Conservation (phyloP, 2,888 invertebrate genomes). For the Cantharis rufa region DNA sequence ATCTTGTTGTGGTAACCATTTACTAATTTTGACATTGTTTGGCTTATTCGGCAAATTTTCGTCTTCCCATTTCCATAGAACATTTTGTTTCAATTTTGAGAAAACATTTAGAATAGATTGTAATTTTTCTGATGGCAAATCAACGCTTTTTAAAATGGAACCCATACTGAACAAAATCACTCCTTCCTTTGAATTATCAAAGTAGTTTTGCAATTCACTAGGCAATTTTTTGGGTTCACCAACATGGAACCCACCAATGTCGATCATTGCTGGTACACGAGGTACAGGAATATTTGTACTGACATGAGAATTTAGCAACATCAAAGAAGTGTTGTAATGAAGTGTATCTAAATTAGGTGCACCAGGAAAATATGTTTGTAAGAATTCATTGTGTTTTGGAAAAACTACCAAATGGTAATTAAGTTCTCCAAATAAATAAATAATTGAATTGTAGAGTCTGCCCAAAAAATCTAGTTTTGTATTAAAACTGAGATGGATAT, state of each 20-base stretch:
- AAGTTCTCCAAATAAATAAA: constrained; percentile 28
- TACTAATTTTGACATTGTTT: constrained; percentile 51
- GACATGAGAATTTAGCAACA: constrained; percentile 54
- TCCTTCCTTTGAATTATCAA: constrained; percentile 60
- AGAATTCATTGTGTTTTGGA: constrained; percentile 25
- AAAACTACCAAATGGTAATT: constrained; percentile 26
- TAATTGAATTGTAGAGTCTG: constrained; percentile 59
- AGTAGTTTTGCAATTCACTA: constrained; percentile 57
- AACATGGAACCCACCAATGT: constrained; percentile 62
- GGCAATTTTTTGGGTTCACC: constrained; percentile 39
- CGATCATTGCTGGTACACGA: constrained; percentile 61
- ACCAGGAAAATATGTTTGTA: constrained; percentile 33
- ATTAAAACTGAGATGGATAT: constrained; percentile 51
- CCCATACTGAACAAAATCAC: constrained; percentile 66
- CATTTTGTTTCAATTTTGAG: constrained; percentile 59
- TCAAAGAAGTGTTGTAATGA: constrained; percentile 43
- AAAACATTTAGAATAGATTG: constrained; percentile 63
- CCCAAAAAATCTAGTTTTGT: constrained; percentile 59
- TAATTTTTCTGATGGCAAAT: constrained; percentile 59
- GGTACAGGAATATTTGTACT: constrained; percentile 59
- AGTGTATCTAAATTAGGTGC: constrained; percentile 33
- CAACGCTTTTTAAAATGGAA: constrained; percentile 61
- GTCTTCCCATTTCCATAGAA: constrained; percentile 61
- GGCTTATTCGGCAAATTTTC: constrained; percentile 49
- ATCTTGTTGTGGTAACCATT: constrained; percentile 56